phyloP scores from a whole-genome alignment of 2,888 invertebrate species.

The Ariolimax columbianus region DNA sequence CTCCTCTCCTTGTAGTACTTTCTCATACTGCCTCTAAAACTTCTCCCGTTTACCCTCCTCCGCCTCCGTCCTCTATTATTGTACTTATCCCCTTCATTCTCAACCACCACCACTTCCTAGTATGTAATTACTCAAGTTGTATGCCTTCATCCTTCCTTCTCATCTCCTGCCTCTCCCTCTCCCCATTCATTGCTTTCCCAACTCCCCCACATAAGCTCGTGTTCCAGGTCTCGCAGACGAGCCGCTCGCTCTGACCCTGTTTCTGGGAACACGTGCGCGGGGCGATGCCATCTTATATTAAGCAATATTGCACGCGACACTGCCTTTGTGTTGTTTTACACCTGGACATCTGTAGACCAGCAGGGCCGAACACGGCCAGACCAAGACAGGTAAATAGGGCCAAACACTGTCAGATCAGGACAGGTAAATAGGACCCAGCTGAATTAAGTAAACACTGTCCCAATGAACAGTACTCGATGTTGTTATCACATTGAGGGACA shows the following conservation, averaged over 20 bases:
- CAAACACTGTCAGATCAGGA: no score
- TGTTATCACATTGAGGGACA: no score
- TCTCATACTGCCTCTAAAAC: not conserved
- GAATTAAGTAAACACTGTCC: no score
- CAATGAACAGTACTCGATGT: no score
- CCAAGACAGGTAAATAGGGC: no score
- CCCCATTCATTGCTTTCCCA: not conserved
- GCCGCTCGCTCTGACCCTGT: not conserved
- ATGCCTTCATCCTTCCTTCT: not conserved
- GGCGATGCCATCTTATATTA: not conserved
- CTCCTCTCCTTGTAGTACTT: not conserved
- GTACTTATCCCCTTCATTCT: not conserved
- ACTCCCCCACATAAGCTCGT: not conserved
- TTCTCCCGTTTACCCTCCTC: not conserved
- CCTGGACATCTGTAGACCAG: not conserved
- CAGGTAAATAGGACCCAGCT: no score
- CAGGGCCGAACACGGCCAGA: conserved; percentile 15
- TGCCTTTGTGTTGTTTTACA: not conserved
- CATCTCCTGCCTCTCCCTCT: no score
- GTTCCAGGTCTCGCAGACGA: not conserved
- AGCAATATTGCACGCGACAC: not conserved
- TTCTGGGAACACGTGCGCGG: conserved; percentile 5
- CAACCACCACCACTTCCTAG: not conserved
- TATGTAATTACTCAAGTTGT: not conserved
- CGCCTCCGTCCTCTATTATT: not conserved